Percentiles rank a stretch among this genome's conserved stretches.
Conservation (phyloP, 2,888 invertebrate species). For the Lottia scabra region DNA sequence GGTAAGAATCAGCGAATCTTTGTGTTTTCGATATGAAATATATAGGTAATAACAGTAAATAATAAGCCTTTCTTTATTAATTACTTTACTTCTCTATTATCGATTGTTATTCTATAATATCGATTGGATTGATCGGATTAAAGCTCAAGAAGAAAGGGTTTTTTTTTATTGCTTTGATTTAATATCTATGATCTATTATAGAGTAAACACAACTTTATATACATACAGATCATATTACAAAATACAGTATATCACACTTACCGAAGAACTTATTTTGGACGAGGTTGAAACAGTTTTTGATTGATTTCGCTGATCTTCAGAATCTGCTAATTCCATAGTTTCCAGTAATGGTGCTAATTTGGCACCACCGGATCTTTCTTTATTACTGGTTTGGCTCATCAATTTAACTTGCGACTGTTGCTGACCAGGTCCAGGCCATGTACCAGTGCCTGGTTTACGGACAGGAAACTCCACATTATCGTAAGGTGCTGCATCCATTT, state of each 20-base stretch:
- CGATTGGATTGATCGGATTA: too few species aligned
- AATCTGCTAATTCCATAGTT: conserved; percentile 36
- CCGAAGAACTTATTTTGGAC: background rate
- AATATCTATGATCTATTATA: too few species aligned
- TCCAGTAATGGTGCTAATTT: conserved; percentile 54
- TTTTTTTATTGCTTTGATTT: too few species aligned
- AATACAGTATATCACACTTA: background rate
- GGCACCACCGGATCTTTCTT: conserved; percentile 28
- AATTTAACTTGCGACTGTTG: conserved; percentile 13
- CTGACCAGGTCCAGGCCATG: conserved; percentile 39
- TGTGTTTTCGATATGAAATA: too few species aligned
- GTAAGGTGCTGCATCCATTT: conserved; percentile 55
- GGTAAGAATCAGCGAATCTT: too few species aligned
- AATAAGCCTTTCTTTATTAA: too few species aligned
- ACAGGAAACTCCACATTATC: conserved; percentile 63
- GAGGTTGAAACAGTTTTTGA: conserved; percentile 16
- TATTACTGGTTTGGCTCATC: conserved; percentile 20
- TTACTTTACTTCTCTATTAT: too few species aligned
- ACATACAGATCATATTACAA: background rate
- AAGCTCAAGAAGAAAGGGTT: too few species aligned
- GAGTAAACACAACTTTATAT: too few species aligned
- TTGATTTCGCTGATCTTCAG: conserved; percentile 47
- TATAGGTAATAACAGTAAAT: too few species aligned
- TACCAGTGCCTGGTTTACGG: conserved; percentile 41
- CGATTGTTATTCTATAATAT: too few species aligned